Percentiles rank a stretch among this genome's conserved stretches.
Evolutionary conservation across 2,888 invertebrate genomes (phyloP).

Genomic region (Nephrotoma guestfalica): DNA sequence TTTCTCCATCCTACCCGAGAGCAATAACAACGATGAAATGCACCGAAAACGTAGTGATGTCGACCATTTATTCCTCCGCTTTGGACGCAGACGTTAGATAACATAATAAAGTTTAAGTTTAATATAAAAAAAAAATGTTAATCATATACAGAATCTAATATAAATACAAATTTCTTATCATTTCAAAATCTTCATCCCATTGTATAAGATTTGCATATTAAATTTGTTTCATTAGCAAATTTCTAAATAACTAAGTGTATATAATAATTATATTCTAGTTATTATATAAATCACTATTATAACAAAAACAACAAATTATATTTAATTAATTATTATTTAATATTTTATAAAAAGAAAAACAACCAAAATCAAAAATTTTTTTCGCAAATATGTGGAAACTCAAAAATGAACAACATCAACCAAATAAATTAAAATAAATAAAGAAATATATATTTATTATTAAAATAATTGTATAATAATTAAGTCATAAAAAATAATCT

Average conservation of each 20-base stretch:
- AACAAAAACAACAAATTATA: neutral
- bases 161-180: neutral
- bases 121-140: neutral
- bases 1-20: neutral
- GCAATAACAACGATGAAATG: constrained; percentile 6
- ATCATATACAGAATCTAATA: neutral
- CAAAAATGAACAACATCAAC: neutral
- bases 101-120: neutral
- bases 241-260: no score
- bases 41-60: constrained; percentile 53
- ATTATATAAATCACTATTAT: neutral
- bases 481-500: neutral
- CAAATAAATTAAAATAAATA: neutral
- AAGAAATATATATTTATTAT: neutral
- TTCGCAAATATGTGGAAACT: neutral
- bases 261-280: neutral
- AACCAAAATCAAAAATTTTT: neutral
- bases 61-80: constrained; percentile 80
- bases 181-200: neutral
- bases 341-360: neutral
- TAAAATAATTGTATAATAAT: neutral
- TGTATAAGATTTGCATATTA: no score
- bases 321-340: neutral
- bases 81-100: constrained; percentile 64
- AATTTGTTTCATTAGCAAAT: no score